Percentiles rank a stretch among this genome's conserved stretches.
Conservation (phyloP, 2,888 invertebrate genomes). For the Papilio gigon region DNA sequence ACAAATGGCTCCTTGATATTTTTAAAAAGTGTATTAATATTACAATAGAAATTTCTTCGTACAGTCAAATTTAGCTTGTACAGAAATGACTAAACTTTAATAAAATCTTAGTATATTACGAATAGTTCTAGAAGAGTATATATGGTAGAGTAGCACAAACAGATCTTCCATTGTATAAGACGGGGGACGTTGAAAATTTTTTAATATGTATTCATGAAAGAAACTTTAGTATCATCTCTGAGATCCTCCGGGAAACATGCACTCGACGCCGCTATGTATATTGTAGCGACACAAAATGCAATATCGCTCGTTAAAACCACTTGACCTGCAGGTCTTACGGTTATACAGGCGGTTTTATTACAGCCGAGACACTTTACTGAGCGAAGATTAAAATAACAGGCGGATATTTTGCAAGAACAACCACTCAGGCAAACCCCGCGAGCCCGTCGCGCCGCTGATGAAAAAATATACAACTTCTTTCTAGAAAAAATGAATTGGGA, state of each 20-base stretch:
- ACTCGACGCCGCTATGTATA: constrained; percentile 40
- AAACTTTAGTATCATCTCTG: constrained; percentile 23
- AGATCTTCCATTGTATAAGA: constrained; percentile 1
- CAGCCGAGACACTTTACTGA: constrained; percentile 36
- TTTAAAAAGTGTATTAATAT: too few species aligned
- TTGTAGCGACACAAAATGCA: constrained; percentile 64
- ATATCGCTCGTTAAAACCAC: constrained; percentile 77
- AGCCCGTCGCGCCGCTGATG: constrained; percentile 9
- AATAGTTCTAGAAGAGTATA: background rate
- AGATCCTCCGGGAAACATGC: constrained; percentile 31
- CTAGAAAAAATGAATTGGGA: constrained; percentile 38
- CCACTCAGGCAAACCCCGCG: constrained; percentile 8
- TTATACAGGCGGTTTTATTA: constrained; percentile 66
- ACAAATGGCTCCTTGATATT: too few species aligned
- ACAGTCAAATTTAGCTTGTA: background rate
- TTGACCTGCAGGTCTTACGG: constrained; percentile 62
- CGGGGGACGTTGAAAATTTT: constrained; percentile 4
- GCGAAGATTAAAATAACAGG: constrained; percentile 45
- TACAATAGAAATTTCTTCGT: background rate
- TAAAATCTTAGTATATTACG: background rate
- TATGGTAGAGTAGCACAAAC: background rate
- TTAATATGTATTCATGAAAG: constrained; percentile 41
- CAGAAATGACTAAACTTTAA: background rate
- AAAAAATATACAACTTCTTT: constrained; percentile 28
- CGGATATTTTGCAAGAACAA: constrained; percentile 40